Conservation (phyloP, 1,140 invertebrate species). For the Drosophila athabasca region DNA sequence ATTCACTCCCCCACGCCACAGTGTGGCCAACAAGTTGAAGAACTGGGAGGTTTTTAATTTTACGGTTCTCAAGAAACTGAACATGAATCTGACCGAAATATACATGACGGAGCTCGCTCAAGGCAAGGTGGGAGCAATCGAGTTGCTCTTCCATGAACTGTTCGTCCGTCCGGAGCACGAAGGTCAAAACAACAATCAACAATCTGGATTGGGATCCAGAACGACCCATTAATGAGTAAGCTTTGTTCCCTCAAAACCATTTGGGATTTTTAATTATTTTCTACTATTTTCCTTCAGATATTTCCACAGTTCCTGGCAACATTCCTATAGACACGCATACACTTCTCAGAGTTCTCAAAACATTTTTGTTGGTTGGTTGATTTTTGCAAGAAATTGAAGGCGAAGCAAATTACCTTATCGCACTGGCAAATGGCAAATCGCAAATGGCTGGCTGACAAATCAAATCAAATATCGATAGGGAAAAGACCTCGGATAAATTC, state of each 20-base stretch:
- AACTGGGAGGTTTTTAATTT: conserved; percentile 90
- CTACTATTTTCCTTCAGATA: too few species aligned
- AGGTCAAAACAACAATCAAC: too few species aligned
- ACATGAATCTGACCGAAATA: conserved; percentile 85
- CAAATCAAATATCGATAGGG: conserved; percentile 11
- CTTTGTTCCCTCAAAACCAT: too few species aligned
- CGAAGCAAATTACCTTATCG: conserved; percentile 30
- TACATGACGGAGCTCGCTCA: conserved; percentile 86
- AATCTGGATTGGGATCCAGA: too few species aligned
- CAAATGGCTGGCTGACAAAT: conserved; percentile 25
- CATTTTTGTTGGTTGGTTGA: too few species aligned
- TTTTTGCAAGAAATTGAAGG: conserved; percentile 3
- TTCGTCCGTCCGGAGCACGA: conserved; percentile 16
- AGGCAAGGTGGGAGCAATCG: conserved; percentile 86
- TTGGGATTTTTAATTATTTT: too few species aligned
- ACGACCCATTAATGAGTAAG: too few species aligned
- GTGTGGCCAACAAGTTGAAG: conserved; percentile 87
- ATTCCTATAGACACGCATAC: too few species aligned
- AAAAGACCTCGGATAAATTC: neutral
- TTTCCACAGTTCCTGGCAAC: too few species aligned
- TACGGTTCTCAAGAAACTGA: conserved; percentile 88
- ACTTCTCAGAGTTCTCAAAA: too few species aligned
- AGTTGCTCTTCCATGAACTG: conserved; percentile 85
- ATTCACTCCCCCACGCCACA: conserved; percentile 86
- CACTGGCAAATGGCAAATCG: conserved; percentile 2